A percentile compares a stretch with the other conserved stretches of the same genome.
Evolutionary conservation across 1,140 invertebrate genomes (phyloP).

Genomic region (Antheraea mylitta): DNA sequence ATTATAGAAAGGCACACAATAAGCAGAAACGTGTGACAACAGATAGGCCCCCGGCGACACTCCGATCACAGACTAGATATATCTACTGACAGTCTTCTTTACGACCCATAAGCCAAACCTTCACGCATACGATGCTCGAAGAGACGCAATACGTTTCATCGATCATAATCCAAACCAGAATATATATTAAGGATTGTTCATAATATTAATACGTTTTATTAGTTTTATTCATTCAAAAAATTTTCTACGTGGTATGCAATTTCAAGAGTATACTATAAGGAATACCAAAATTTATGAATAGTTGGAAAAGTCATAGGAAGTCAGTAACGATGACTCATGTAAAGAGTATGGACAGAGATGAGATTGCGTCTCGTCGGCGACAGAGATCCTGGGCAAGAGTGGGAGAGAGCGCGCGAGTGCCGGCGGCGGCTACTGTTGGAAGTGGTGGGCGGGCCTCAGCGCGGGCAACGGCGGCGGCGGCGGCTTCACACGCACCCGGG

Average conservation of each 20-base stretch:
- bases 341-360: background rate
- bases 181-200: background rate
- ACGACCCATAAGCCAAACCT: constrained; percentile 60
- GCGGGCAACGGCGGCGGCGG: constrained; percentile 54
- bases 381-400: background rate
- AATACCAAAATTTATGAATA: too few relatives aligned
- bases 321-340: background rate
- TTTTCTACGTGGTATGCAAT: too few relatives aligned
- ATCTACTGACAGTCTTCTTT: constrained; percentile 74
- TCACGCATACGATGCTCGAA: constrained; percentile 40
- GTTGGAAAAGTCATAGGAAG: background rate
- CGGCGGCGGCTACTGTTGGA: constrained; percentile 36
- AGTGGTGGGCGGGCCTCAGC: constrained; percentile 45
- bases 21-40: constrained; percentile 74
- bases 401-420: constrained; percentile 40
- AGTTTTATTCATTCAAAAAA: too few relatives aligned
- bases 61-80: constrained; percentile 77
- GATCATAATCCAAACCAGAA: background rate
- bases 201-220: background rate
- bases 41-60: constrained; percentile 73
- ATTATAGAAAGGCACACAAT: constrained; percentile 75
- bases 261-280: too few relatives aligned
- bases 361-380: constrained; percentile 1
- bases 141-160: constrained; percentile 36
- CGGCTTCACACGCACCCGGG: constrained; percentile 43